These are phyloP conservation scores for Agrotis exclamationis DNA, from an alignment of 2,888 invertebrate genomes.

Conservation along the genomic window DNA sequence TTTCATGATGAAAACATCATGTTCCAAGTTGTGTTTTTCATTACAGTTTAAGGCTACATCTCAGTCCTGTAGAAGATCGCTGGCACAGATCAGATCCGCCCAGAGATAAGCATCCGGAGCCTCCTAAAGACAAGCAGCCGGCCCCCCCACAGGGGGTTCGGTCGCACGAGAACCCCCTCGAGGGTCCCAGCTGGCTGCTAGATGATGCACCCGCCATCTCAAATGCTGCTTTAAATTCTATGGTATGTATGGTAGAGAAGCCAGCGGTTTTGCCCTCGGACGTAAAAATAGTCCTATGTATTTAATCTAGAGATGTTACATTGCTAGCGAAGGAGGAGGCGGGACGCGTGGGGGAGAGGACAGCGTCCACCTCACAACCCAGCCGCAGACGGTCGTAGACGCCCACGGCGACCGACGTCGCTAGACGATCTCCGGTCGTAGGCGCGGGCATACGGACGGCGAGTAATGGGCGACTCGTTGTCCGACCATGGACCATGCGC, in stretches of 20 bases:
- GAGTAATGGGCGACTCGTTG: too few relatives aligned
- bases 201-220: constrained; percentile 66
- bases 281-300: too few relatives aligned
- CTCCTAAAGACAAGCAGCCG: constrained; percentile 12
- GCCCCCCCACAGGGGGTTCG: background rate
- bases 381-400: too few relatives aligned
- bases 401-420: too few relatives aligned
- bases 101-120: constrained; percentile 10
- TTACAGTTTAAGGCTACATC: constrained; percentile 64
- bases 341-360: too few relatives aligned
- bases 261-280: too few relatives aligned
- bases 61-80: background rate
- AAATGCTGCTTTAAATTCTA: background rate
- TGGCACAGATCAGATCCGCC: constrained; percentile 28
- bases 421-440: too few relatives aligned
- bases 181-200: constrained; percentile 87
- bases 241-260: constrained; percentile 28
- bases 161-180: constrained; percentile 79
- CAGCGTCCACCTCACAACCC: too few relatives aligned
- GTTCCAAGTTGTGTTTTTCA: constrained; percentile 2
- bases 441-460: too few relatives aligned
- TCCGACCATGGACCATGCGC: too few relatives aligned
- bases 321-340: too few relatives aligned
- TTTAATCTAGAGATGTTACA: too few relatives aligned
- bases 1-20: background rate